These are phyloP conservation scores for Trichoplusia ni DNA, from an alignment of 1,140 invertebrate species.

Conservation along the genomic window DNA sequence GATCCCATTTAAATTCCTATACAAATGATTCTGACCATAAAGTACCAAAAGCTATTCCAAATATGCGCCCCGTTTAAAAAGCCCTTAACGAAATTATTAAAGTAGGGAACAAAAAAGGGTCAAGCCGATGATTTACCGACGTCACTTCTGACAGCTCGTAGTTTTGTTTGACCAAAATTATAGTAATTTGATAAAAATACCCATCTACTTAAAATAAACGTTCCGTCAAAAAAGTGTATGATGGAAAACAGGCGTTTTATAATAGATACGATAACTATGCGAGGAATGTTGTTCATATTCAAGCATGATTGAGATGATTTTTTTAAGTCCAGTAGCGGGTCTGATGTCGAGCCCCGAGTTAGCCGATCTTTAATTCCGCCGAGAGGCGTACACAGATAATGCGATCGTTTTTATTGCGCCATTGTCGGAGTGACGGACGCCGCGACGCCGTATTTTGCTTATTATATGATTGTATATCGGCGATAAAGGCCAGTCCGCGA, in stretches of 20 bases:
- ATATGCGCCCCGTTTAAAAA: constrained; percentile 73
- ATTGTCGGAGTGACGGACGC: constrained; percentile 18
- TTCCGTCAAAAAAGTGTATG: constrained; percentile 49
- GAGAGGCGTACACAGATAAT: constrained; percentile 22
- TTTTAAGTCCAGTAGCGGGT: constrained; percentile 40
- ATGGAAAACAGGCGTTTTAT: constrained; percentile 50
- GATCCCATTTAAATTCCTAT: constrained; percentile 69
- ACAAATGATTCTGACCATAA: constrained; percentile 66
- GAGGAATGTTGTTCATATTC: constrained; percentile 51
- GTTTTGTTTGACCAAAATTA: constrained; percentile 75
- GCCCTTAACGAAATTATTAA: constrained; percentile 77
- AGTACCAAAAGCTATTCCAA: constrained; percentile 71
- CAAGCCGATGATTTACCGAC: constrained; percentile 73
- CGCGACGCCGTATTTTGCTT: constrained; percentile 10
- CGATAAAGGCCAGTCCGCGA: not conserved
- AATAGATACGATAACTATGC: constrained; percentile 61
- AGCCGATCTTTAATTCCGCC: constrained; percentile 31
- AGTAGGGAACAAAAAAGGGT: constrained; percentile 65
- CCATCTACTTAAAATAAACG: constrained; percentile 74
- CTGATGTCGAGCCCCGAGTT: constrained; percentile 26
- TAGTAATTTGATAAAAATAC: constrained; percentile 77
- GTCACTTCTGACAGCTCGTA: constrained; percentile 76
- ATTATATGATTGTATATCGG: constrained; percentile 17
- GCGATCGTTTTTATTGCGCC: constrained; percentile 28
- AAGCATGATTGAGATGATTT: constrained; percentile 35